These are phyloP conservation scores for Tinea semifulvella DNA, from an alignment of 2,888 invertebrate species.

Conservation along the genomic window DNA sequence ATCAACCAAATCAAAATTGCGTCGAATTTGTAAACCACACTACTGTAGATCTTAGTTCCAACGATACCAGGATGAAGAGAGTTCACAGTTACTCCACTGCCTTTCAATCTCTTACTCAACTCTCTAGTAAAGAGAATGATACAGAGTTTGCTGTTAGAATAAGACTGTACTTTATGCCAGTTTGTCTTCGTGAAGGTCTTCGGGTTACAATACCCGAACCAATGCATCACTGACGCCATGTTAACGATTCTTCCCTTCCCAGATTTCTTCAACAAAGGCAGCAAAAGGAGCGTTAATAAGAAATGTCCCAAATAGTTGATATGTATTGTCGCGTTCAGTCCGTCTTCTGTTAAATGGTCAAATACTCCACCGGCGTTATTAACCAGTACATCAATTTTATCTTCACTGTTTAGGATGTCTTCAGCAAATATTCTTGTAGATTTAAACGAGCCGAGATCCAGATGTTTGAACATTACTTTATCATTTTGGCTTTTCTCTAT, in stretches of 20 bases:
- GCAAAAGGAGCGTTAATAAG: constrained; percentile 85
- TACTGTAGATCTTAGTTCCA: constrained; percentile 80
- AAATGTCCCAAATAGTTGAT: constrained; percentile 95
- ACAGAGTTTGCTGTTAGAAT: constrained; percentile 75
- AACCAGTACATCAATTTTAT: constrained; percentile 80
- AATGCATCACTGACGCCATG: constrained; percentile 80
- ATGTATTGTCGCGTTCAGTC: constrained; percentile 87
- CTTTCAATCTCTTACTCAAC: constrained; percentile 70
- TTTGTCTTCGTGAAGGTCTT: constrained; percentile 69
- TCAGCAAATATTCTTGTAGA: constrained; percentile 84
- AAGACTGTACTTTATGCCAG: constrained; percentile 60
- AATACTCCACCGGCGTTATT: constrained; percentile 87
- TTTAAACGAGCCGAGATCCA: constrained; percentile 77
- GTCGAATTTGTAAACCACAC: constrained; percentile 57
- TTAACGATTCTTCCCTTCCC: constrained; percentile 79
- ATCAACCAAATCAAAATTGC: constrained; percentile 52
- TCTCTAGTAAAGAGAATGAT: constrained; percentile 77
- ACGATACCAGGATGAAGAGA: constrained; percentile 87
- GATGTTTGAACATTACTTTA: constrained; percentile 73
- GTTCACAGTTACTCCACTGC: constrained; percentile 76
- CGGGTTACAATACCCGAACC: constrained; percentile 72
- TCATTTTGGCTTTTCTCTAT: constrained; percentile 71
- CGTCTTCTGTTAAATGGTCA: constrained; percentile 76
- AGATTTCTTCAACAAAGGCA: constrained; percentile 78
- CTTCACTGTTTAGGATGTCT: constrained; percentile 75